Percentiles rank a stretch among this genome's conserved stretches.
Evolutionary conservation across 2,888 invertebrate genomes (phyloP).

Genomic region (Lithophane semibrunnea): DNA sequence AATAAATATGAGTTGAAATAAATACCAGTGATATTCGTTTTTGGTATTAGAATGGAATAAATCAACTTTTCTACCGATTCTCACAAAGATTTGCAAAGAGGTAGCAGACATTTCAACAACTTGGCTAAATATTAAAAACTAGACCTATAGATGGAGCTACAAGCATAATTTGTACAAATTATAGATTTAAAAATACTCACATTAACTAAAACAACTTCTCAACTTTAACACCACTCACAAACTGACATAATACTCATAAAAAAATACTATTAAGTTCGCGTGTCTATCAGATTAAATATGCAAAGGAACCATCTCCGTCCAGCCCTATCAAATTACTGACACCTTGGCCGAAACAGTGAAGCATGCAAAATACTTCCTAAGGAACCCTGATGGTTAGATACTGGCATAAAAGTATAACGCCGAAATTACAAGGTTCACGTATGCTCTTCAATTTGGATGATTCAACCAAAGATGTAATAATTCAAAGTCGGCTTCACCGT

Average conservation of each 20-base stretch:
- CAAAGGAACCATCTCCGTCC: constrained; percentile 42
- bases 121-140: background rate
- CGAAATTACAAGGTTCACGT: constrained; percentile 15
- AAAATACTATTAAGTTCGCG: constrained; percentile 19
- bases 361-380: constrained; percentile 67
- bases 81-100: background rate
- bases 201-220: background rate
- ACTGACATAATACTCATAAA: constrained; percentile 22
- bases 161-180: too few species aligned
- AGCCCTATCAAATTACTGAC: constrained; percentile 49
- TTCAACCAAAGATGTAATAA: background rate
- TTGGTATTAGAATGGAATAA: too few species aligned
- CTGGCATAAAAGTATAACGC: constrained; percentile 46
- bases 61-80: background rate
- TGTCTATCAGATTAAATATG: constrained; percentile 48
- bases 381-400: constrained; percentile 62
- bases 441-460: constrained; percentile 9
- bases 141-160: too few species aligned
- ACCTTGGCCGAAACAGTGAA: constrained; percentile 69
- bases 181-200: constrained; percentile 15
- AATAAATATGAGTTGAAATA: too few species aligned
- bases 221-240: constrained; percentile 10
- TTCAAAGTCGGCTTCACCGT: background rate
- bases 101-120: too few species aligned
- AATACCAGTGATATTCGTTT: too few species aligned